Base-by-base conservation (phyloP, 2,797 vertebrate genomes). In the Rhinophrynus dorsalis region DNA sequence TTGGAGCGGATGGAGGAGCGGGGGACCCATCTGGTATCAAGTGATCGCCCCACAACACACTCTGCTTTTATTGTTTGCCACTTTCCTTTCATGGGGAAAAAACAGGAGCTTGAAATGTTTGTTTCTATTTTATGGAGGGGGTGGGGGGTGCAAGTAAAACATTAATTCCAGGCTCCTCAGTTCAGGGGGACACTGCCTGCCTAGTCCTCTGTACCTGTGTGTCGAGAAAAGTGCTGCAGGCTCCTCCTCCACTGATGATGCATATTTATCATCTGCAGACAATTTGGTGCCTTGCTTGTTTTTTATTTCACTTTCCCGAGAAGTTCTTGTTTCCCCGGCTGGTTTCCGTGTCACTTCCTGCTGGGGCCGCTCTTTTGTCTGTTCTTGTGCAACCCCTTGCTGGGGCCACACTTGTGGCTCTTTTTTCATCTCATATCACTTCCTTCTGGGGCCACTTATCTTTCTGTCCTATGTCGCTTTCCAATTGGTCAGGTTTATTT, bases 211-310 rank as follows among this genome's bases (percentile, higher is more conserved):
- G 21, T 30, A 17, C 51, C 54, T 23, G 24, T 37, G 21, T 48
- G 23, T 45, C 38, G 24, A 23, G 37, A 37, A 30, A 26, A 52
- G 17, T 67, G 15, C 27, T 38, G 40, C 55, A 67, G 62, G 29
- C 55, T 60, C 55, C 62, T 67, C 62, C 62, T 67, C 42, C 62
- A 73, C 70, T 73, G 70, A 73, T 42, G 68, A 72, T 50, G 62
- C 55, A 29, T 73, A 73, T 66, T 72, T 67, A 73, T 93, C 94
- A 94, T 98, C 90, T 92, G 92, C 93, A 96, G 96, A 95, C 92
- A 94, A 95, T 96, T 96, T 94, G 94, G 97, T 99, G 96, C 97
- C 96, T 98, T 98, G 94, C 95, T 97, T 94, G 84, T 88, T 90
- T 95, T 84, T 91, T 87, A 64, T 73, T 73, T 73, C 61, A 73